Evolutionary conservation across 2,113 vertebrate species (phyloP).

Genomic region (Bucco capensis): DNA sequence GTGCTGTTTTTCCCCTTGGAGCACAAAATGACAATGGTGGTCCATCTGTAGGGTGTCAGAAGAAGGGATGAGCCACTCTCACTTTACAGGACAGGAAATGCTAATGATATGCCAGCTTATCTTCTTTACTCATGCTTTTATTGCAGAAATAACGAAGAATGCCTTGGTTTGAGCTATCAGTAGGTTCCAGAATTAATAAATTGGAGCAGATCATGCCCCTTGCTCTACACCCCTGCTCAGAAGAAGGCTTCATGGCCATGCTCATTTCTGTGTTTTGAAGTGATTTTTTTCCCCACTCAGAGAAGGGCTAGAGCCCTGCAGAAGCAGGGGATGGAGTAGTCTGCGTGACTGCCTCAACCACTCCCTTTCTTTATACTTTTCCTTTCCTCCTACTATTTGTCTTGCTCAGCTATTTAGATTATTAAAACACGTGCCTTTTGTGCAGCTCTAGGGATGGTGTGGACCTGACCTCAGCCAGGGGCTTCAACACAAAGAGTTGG

Average conservation of each 20-base stretch:
- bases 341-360: not conserved
- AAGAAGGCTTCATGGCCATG: not conserved
- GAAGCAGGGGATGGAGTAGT: not conserved
- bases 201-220: not conserved
- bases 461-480: not conserved
- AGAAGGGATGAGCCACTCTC: not conserved
- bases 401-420: not conserved
- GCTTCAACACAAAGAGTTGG: not conserved
- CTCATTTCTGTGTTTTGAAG: not conserved
- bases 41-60: not conserved
- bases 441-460: not conserved
- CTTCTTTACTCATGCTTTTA: not conserved
- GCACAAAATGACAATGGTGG: not conserved
- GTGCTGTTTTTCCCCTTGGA: not conserved
- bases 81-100: not conserved
- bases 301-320: not conserved
- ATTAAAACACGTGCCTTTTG: conserved; percentile 7
- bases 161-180: not conserved
- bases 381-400: not conserved
- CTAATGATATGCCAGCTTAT: not conserved
- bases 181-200: not conserved
- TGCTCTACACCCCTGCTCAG: not conserved
- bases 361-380: conserved; percentile 37
- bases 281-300: not conserved
- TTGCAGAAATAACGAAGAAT: not conserved